phyloP scores from a whole-genome alignment of 2,113 vertebrate genomes.

The Thermophis baileyi region DNA sequence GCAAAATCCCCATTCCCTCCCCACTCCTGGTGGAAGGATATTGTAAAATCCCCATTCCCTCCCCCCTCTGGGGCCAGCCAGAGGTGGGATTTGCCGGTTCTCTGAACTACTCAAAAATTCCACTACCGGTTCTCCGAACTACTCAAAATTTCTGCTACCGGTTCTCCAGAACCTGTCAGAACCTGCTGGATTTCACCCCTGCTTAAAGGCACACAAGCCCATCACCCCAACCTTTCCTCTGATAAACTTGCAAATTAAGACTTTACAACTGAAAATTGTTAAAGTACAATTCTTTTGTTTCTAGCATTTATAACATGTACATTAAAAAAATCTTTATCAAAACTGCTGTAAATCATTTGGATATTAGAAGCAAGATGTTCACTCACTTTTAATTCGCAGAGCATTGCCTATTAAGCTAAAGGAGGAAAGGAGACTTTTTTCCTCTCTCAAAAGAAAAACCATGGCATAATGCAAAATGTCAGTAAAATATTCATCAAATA shows the following conservation, averaged over 20 bases:
- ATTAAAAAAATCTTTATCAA: neutral
- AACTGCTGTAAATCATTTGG: neutral
- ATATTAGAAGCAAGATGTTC: neutral
- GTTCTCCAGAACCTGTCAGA: too few relatives aligned
- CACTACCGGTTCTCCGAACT: too few relatives aligned
- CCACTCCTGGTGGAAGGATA: too few relatives aligned
- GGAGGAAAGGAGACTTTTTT: neutral
- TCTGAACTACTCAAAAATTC: too few relatives aligned
- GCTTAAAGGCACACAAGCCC: neutral
- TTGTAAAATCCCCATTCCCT: too few relatives aligned
- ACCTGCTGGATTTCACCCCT: too few relatives aligned
- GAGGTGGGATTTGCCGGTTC: too few relatives aligned
- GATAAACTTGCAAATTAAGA: neutral
- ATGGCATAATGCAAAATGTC: constrained; percentile 1
- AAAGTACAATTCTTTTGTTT: neutral
- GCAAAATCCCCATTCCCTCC: too few relatives aligned
- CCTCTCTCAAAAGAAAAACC: neutral
- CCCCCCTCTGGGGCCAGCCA: too few relatives aligned
- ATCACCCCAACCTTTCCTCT: neutral
- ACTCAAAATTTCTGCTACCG: too few relatives aligned
- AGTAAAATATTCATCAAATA: constrained; percentile 22
- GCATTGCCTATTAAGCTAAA: neutral
- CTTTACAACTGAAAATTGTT: neutral
- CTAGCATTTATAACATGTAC: neutral
- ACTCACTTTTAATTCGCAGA: neutral